phyloP scores from a whole-genome alignment of 1,140 invertebrate genomes.

The Drosophila takahashii region DNA sequence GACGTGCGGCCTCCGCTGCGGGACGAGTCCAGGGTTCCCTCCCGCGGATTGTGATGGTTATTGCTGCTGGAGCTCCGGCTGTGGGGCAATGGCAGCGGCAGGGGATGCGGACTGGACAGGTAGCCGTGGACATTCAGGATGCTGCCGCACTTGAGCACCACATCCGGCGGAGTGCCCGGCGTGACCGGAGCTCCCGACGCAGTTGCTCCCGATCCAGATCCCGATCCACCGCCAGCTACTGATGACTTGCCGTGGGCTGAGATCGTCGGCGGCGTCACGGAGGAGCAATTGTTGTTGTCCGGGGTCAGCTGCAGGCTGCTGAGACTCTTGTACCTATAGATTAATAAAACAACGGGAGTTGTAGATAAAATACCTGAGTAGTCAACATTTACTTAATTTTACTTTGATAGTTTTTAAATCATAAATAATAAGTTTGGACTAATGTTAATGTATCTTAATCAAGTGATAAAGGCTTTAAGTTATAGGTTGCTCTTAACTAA shows the following conservation, averaged over 20 bases:
- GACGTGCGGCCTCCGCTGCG: slow-evolving; percentile 94
- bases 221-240: slow-evolving; percentile 11
- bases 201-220: slow-evolving; percentile 26
- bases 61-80: slow-evolving; percentile 75
- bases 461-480: too few species aligned
- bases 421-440: too few species aligned
- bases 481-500: too few species aligned
- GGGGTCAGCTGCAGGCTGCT: slow-evolving; percentile 84
- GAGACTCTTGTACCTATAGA: slow-evolving; percentile 79
- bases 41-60: slow-evolving; percentile 73
- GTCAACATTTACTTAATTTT: too few species aligned
- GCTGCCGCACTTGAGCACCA: slow-evolving; percentile 78
- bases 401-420: too few species aligned
- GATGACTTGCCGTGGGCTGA: slow-evolving; percentile 78
- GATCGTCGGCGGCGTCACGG: slow-evolving; percentile 76
- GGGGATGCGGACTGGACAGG: slow-evolving; percentile 46
- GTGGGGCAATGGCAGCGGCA: slow-evolving; percentile 41
- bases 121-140: slow-evolving; percentile 73
- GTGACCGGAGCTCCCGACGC: slow-evolving; percentile 22
- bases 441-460: too few species aligned
- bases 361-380: neutral
- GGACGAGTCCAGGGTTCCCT: slow-evolving; percentile 94
- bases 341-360: neutral
- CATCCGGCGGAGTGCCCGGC: slow-evolving; percentile 68
- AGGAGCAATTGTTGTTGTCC: slow-evolving; percentile 66